A percentile compares a stretch with the other conserved stretches of the same genome.
phyloP scores from a whole-genome alignment of 1,140 invertebrate genomes.

The Bathynomus jamesi region DNA sequence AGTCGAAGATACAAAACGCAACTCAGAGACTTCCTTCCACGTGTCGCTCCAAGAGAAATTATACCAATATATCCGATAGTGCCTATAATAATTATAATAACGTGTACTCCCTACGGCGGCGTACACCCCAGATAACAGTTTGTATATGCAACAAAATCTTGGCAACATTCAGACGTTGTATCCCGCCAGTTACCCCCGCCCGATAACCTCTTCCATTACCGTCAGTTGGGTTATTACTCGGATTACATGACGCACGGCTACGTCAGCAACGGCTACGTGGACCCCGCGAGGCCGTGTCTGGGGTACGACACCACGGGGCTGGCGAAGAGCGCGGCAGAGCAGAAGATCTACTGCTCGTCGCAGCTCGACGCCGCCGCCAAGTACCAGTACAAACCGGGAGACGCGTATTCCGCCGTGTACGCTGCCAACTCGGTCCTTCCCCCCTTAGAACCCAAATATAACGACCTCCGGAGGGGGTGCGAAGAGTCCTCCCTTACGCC shows the following conservation, averaged over 20 bases:
- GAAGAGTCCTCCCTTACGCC: conserved; percentile 20
- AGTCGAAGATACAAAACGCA: conserved; percentile 80
- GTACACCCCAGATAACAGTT: conserved; percentile 56
- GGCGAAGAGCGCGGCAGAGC: conserved; percentile 28
- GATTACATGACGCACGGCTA: conserved; percentile 40
- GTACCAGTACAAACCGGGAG: conserved; percentile 34
- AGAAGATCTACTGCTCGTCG: conserved; percentile 32
- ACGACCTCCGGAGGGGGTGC: conserved; percentile 19
- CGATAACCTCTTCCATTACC: conserved; percentile 62
- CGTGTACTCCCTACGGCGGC: conserved; percentile 49
- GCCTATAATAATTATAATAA: conserved; percentile 45
- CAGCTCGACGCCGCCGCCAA: conserved; percentile 36
- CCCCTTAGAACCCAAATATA: conserved; percentile 31
- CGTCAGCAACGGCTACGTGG: conserved; percentile 42
- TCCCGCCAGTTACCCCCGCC: conserved; percentile 42
- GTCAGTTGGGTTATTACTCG: conserved; percentile 43
- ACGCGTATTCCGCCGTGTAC: conserved; percentile 32
- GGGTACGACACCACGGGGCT: conserved; percentile 31
- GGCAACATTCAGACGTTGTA: conserved; percentile 58
- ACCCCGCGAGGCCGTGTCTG: conserved; percentile 37
- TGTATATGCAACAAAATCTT: conserved; percentile 61
- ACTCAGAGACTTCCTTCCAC: conserved; percentile 84
- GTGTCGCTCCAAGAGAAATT: conserved; percentile 78
- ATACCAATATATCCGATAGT: conserved; percentile 40
- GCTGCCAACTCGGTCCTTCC: conserved; percentile 30